phyloP scores from a whole-genome alignment of 1,140 invertebrate species.

The Fopius arisanus region DNA sequence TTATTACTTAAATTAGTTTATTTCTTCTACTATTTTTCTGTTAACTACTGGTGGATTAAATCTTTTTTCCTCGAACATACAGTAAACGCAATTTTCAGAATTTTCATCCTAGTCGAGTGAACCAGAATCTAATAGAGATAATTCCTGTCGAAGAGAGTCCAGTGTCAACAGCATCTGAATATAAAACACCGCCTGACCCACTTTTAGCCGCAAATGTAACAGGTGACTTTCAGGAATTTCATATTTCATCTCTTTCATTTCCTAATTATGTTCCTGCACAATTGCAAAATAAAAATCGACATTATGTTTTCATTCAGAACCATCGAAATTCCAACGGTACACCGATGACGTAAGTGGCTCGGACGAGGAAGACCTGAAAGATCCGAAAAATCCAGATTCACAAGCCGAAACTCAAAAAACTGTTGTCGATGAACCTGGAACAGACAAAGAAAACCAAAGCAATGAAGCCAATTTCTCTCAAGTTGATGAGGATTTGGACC shows the following conservation, averaged over 20 bases:
- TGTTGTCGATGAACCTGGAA: conserved; percentile 21
- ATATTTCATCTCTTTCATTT: conserved; percentile 20
- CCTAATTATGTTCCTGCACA: too few relatives aligned
- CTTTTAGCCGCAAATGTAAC: conserved; percentile 6
- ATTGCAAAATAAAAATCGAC: neutral
- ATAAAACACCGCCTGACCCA: conserved; percentile 25
- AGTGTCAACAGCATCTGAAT: conserved; percentile 1
- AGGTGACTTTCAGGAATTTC: conserved; percentile 23
- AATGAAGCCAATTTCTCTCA: conserved; percentile 29
- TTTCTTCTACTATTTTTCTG: too few relatives aligned
- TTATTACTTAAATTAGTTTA: too few relatives aligned
- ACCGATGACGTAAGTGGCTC: conserved; percentile 52
- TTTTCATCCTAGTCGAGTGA: conserved; percentile 46
- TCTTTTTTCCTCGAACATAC: too few relatives aligned
- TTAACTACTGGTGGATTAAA: too few relatives aligned
- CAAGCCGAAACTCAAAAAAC: conserved; percentile 30
- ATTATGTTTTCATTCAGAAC: conserved; percentile 33
- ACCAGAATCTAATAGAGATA: conserved; percentile 61
- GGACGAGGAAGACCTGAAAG: conserved; percentile 53
- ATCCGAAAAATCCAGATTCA: conserved; percentile 10
- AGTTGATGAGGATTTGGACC: conserved; percentile 37
- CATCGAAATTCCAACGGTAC: conserved; percentile 57
- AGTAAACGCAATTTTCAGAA: conserved; percentile 48
- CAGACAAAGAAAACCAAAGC: conserved; percentile 36
- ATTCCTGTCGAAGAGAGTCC: conserved; percentile 53